Base-by-base conservation (phyloP, 2,888 invertebrate species). In the Sinodicranocentrus sp. region DNA sequence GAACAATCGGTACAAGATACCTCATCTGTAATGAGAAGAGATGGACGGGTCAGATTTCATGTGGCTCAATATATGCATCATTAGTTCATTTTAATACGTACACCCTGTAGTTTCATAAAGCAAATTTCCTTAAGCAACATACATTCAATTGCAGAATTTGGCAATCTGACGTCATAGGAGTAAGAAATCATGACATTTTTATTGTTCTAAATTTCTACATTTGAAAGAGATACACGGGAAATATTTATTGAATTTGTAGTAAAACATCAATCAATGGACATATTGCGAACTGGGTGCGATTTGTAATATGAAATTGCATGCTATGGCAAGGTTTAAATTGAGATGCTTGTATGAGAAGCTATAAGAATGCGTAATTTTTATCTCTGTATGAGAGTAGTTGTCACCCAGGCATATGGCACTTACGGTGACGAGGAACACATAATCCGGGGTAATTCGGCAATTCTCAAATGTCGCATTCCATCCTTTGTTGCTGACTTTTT, bases 371-470 rank as follows among this genome's bases (percentile, higher is more conserved):
- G 3, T 33, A 33, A 33, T 6, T 10, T 3, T 33, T 33, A 33
- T 33, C 3, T 33, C 10, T 33, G 33, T 33, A 33, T 33, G 48
- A 48, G 91, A 92, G 90, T 93, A 96, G 96, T 96, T 91, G 96
- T 96, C 90, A 94, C 95, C 90, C 96, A 97, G 93, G 94, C 94
- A 92, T 97, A 95, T 93, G 94, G 95, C 91, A 95, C 96, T 89
- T 96, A 96, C 92, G 95, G 97, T 90, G 96, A 96, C 92, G 96
- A 97, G 91, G 97, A 97, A 91, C 97, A 97, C 92, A 97, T 97
- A 89, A 97, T 97, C 91, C 94, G 95, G 90, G 97, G 97, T 88
- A 97, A 97, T 92, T 94, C 96, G 86, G 97, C 97, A 84, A 95
- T 97, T 90, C 94, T 97, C 92, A 96, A 95, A 91, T 97, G 97